Percentiles rank a stretch among this genome's conserved stretches.
phyloP scores from a whole-genome alignment of 2,113 vertebrate species.

The Sakesphorus luctuosus region DNA sequence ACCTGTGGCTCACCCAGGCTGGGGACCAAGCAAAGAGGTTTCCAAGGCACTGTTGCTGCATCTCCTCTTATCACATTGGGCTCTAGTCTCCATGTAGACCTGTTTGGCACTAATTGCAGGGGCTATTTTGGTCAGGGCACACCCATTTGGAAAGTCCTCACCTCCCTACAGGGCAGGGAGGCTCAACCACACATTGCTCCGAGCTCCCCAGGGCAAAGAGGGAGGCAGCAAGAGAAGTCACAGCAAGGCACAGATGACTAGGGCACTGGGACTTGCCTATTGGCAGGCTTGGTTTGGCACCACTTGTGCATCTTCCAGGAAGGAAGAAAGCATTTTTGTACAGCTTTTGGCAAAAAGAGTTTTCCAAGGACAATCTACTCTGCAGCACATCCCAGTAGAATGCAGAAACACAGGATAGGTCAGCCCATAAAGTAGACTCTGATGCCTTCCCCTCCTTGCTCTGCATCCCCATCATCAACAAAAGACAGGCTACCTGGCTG shows the following conservation, averaged over 20 bases:
- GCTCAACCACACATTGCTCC: neutral
- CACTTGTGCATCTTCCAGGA: neutral
- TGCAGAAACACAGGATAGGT: neutral
- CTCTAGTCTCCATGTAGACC: neutral
- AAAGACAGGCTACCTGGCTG: neutral
- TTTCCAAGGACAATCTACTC: neutral
- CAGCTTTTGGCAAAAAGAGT: neutral
- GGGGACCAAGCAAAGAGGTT: neutral
- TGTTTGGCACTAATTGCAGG: neutral
- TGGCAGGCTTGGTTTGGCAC: neutral
- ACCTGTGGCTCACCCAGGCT: neutral
- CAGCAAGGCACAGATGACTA: neutral
- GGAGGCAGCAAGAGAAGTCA: neutral
- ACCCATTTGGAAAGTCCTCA: neutral
- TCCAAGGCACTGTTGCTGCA: neutral
- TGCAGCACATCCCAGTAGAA: neutral
- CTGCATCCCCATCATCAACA: neutral
- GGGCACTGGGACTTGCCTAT: neutral
- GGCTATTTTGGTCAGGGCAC: neutral
- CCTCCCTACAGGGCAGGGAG: neutral
- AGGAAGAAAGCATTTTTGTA: neutral
- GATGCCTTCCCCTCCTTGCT: neutral
- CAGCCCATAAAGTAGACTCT: neutral
- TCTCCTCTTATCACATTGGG: neutral
- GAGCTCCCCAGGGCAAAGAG: neutral